Conservation (phyloP, 2,888 invertebrate species). For the Tricholauxania praeusta region DNA sequence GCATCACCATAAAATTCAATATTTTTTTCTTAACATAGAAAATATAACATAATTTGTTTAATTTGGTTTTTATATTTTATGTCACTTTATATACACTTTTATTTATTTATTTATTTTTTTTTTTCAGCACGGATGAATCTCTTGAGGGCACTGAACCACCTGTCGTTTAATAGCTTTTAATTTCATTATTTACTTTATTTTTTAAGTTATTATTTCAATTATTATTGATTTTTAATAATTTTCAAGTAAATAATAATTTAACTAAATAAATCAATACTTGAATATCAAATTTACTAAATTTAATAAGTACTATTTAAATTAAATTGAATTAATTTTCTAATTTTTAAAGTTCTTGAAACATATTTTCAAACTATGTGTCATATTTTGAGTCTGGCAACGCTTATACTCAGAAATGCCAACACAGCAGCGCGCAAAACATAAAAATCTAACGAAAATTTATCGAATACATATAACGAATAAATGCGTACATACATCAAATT, state of each 20-base stretch:
- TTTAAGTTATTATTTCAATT: constrained; percentile 21
- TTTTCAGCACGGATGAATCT: constrained; percentile 56
- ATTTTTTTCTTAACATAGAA: constrained; percentile 28
- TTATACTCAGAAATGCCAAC: constrained; percentile 3
- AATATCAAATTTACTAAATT: constrained; percentile 31
- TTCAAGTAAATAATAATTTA: constrained; percentile 28
- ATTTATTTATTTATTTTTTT: constrained; percentile 44
- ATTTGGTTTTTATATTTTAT: constrained; percentile 36
- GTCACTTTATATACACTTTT: constrained; percentile 37
- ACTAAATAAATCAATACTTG: constrained; percentile 39
- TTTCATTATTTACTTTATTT: constrained; percentile 31
- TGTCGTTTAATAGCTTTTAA: constrained; percentile 62
- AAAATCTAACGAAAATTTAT: constrained; percentile 32
- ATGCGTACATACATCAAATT: background rate
- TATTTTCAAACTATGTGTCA: constrained; percentile 31
- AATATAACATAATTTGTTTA: constrained; percentile 33
- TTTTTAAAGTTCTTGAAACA: background rate
- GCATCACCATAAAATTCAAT: background rate
- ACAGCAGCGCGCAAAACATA: constrained; percentile 11
- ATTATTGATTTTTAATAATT: constrained; percentile 11
- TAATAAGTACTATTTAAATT: background rate
- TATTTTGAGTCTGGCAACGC: constrained; percentile 37
- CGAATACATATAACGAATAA: constrained; percentile 29
- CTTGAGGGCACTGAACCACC: constrained; percentile 66
- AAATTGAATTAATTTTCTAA: too few relatives aligned